phyloP scores from a whole-genome alignment of 1,140 invertebrate genomes.

The Drosophila serrata region DNA sequence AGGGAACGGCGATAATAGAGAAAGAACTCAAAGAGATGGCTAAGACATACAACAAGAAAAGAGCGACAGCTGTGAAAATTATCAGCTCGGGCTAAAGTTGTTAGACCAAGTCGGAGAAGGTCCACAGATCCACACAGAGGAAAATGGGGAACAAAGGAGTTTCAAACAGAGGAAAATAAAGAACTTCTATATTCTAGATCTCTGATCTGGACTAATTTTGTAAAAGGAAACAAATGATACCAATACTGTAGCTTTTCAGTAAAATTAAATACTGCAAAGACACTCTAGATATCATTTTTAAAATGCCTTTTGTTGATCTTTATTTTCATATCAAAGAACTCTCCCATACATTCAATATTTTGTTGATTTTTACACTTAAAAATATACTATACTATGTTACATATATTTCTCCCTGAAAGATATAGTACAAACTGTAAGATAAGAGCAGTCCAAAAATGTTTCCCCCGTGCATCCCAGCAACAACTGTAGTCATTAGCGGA shows the following conservation, averaged over 20 bases:
- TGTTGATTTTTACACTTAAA: background rate
- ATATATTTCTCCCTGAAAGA: too few relatives aligned
- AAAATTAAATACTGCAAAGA: too few relatives aligned
- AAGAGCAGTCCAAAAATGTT: background rate
- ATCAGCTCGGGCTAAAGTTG: constrained; percentile 50
- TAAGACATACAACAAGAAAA: constrained; percentile 22
- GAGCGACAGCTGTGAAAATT: constrained; percentile 73
- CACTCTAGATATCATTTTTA: too few relatives aligned
- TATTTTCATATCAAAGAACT: background rate
- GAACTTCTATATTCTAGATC: too few relatives aligned
- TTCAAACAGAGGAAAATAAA: too few relatives aligned
- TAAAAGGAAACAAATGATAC: too few relatives aligned
- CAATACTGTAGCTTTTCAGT: too few relatives aligned
- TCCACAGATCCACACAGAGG: constrained; percentile 26
- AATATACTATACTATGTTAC: too few relatives aligned
- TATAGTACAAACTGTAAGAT: background rate
- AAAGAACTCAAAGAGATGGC: constrained; percentile 31
- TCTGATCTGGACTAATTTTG: too few relatives aligned
- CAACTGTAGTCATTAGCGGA: constrained; percentile 75
- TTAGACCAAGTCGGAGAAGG: constrained; percentile 25
- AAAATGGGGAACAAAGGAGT: background rate
- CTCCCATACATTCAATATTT: background rate
- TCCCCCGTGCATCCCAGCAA: constrained; percentile 20
- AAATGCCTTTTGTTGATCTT: too few relatives aligned
- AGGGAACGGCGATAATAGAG: constrained; percentile 49